phyloP scores from a whole-genome alignment of 2,113 vertebrate genomes.

The Shinisaurus crocodilurus region DNA sequence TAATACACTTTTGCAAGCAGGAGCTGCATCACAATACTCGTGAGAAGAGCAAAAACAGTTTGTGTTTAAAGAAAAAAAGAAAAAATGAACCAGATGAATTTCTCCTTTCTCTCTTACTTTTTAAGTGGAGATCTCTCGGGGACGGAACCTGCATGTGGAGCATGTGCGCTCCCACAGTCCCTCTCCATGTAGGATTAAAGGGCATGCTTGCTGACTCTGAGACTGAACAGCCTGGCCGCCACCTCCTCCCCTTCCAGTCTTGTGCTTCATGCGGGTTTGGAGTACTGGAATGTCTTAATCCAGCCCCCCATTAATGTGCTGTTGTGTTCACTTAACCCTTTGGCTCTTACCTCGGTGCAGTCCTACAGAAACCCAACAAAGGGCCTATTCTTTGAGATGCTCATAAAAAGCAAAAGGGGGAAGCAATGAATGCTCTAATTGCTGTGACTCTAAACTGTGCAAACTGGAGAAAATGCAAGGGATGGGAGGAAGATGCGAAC shows the following conservation, averaged over 20 bases:
- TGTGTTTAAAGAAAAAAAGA: no score
- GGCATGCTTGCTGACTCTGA: not conserved
- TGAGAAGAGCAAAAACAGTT: not conserved
- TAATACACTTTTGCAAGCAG: not conserved
- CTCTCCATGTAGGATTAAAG: not conserved
- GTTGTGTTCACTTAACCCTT: conserved; percentile 19
- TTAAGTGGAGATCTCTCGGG: not conserved
- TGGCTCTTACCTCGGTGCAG: not conserved
- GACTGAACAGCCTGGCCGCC: not conserved
- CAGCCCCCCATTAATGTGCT: conserved; percentile 18
- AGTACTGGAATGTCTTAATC: conserved; percentile 55
- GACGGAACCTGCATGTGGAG: not conserved
- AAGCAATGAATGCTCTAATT: conserved; percentile 43
- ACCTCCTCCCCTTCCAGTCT: rapidly evolving
- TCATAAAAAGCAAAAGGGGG: conserved; percentile 17
- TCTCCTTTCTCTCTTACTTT: not conserved
- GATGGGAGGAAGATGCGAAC: not conserved
- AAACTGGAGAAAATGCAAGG: conserved; percentile 30
- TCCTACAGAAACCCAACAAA: conserved; percentile 49
- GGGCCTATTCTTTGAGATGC: conserved; percentile 55
- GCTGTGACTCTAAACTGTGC: rapidly evolving
- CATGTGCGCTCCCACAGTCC: no score
- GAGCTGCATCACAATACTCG: not conserved
- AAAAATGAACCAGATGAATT: not conserved
- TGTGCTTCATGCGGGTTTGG: not conserved